Evolutionary conservation across 1,140 invertebrate genomes (phyloP), one percentile per base, ranked within the genome.

Genomic region (Bactericera cockerelli): DNA sequence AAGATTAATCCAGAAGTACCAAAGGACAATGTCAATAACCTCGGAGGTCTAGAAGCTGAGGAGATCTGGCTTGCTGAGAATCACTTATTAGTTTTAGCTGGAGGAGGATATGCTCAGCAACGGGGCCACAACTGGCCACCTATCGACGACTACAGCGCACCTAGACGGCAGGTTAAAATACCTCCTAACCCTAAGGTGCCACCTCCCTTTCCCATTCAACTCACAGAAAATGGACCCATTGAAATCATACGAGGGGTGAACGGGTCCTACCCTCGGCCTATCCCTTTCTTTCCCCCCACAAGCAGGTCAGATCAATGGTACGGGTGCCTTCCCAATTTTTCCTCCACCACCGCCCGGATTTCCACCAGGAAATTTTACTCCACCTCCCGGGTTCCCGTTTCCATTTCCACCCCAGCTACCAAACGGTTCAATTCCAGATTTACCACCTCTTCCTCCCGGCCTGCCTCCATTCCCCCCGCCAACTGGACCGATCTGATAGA

Each of bases 51-150:
- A 0, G 81, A 83, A 63, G 79, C 84, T 63, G 82, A 89, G 42
- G 88, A 93, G 62, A 90, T 93, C 62, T 93, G 88, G 87, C 72
- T 92, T 42, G 85, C 88, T 0, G 89, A 92, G 67, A 88, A 90
- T 67, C 88, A 92, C 68, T 72, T 93, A 26, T 70, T 93, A 13
- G 87, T 93, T 11, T 71, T 92, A 24, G 83, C 81, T 68, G 89
- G 89, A 24, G 88, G 87, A 14, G 73, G 74, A 1, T 78, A 70
- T 62, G 70, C 75, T 49, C 69, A 71, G 54, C 70, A 70, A 26
- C 55, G 59, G 11, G 63, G 64, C 26, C 56, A 63, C 3, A 73
- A 73, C 11, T 90, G 86, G 86, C 78, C 80, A 53, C 79, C 87
- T 2, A 88, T 93, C 62, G 88, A 91, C 66, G 77, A 84, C 67